A percentile compares a stretch with the other conserved stretches of the same genome.
Conservation (phyloP, 35 echinoderm and acorn worm genomes). For the Heliocidaris erythrogramma region DNA sequence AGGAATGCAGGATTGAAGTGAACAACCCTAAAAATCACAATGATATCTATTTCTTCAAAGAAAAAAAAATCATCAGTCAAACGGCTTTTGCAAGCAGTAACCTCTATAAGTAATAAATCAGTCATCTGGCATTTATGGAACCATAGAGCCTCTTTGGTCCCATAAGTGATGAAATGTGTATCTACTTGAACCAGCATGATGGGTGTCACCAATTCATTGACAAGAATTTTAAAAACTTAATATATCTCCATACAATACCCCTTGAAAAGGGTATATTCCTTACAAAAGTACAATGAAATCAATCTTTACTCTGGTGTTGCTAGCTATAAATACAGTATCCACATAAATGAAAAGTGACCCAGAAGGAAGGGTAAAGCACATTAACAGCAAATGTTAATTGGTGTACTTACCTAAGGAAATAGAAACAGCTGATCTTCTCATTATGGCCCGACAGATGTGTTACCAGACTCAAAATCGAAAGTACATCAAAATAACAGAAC, state of each 20-base stretch:
- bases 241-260: neutral
- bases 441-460: slow-evolving; percentile 10
- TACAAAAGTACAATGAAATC: too few relatives aligned
- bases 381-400: neutral
- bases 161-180: neutral
- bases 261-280: too few relatives aligned
- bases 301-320: neutral
- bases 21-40: neutral
- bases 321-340: neutral
- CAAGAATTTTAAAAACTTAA: neutral
- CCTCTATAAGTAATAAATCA: too few relatives aligned
- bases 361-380: neutral
- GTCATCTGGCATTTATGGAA: too few relatives aligned
- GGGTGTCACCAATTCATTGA: neutral
- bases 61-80: too few relatives aligned
- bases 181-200: neutral
- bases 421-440: slow-evolving; percentile 53
- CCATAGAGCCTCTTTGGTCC: neutral
- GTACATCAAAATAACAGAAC: neutral
- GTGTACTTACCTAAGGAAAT: slow-evolving; percentile 54
- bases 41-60: neutral
- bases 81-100: too few relatives aligned
- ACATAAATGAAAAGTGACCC: neutral
- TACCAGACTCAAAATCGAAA: neutral
- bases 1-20: neutral